Conservation (phyloP, 2,888 invertebrate species). For the Eristalis tenax region DNA sequence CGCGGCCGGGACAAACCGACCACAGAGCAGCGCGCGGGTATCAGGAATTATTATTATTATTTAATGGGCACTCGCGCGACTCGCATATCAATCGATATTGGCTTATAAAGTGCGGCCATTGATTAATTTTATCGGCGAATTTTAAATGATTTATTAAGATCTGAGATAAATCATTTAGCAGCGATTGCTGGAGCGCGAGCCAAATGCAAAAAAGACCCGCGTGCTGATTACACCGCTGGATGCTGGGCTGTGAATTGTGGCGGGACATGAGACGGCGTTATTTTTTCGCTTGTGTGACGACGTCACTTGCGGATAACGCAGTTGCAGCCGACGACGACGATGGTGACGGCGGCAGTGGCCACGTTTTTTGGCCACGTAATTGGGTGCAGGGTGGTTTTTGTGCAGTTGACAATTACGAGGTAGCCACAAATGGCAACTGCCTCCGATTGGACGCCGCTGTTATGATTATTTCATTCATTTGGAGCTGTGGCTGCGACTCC, state of each 20-base stretch:
- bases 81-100: slow-evolving; percentile 73
- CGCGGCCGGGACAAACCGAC: slow-evolving; percentile 36
- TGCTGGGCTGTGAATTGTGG: neutral
- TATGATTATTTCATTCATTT: slow-evolving; percentile 23
- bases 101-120: slow-evolving; percentile 76
- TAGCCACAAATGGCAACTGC: slow-evolving; percentile 19
- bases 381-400: slow-evolving; percentile 25
- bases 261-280: neutral
- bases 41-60: slow-evolving; percentile 69
- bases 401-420: slow-evolving; percentile 24
- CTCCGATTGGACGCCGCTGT: slow-evolving; percentile 12
- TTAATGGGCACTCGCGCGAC: slow-evolving; percentile 65
- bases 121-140: slow-evolving; percentile 78
- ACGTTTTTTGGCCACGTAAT: slow-evolving; percentile 5
- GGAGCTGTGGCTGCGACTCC: neutral
- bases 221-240: neutral
- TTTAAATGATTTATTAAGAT: slow-evolving; percentile 78
- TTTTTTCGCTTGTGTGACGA: neutral
- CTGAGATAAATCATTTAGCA: slow-evolving; percentile 78
- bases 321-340: neutral
- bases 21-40: slow-evolving; percentile 8
- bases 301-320: slow-evolving; percentile 18
- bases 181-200: slow-evolving; percentile 48
- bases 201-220: slow-evolving; percentile 33
- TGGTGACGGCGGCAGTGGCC: neutral